Evolutionary conservation across 2,888 invertebrate genomes (phyloP).

Genomic region (Lacanobia wlatinum): DNA sequence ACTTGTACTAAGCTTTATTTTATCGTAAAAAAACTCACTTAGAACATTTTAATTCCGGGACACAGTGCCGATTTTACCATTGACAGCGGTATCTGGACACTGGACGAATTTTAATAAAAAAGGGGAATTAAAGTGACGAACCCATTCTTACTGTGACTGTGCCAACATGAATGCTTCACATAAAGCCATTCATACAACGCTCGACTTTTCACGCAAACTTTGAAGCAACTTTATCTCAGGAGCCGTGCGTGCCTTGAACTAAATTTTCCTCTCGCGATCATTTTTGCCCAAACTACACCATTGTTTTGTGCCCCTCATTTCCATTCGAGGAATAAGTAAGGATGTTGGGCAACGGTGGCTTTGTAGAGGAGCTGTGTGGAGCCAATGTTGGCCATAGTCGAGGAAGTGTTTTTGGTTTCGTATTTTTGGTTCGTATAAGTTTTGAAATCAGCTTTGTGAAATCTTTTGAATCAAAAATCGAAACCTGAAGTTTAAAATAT

Average conservation of each 20-base stretch:
- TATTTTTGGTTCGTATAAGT: constrained; percentile 6
- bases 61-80: too few species aligned
- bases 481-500: not conserved
- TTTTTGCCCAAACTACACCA: constrained; percentile 71
- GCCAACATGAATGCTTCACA: constrained; percentile 27
- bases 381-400: constrained; percentile 40
- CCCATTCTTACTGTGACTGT: not conserved
- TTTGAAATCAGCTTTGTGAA: not conserved
- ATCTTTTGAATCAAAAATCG: not conserved
- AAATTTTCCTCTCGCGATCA: constrained; percentile 63
- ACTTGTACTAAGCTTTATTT: too few species aligned
- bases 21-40: not conserved
- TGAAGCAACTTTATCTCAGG: constrained; percentile 57
- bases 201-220: constrained; percentile 63
- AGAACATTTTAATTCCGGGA: too few species aligned
- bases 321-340: constrained; percentile 54
- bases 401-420: not conserved
- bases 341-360: constrained; percentile 40
- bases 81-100: too few species aligned
- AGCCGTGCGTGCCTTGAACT: constrained; percentile 50
- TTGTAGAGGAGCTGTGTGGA: constrained; percentile 22
- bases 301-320: constrained; percentile 68
- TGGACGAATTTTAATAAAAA: too few species aligned
- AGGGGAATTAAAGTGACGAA: not conserved
- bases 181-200: constrained; percentile 49